Conservation (phyloP, 1,140 invertebrate species). For the Trichonephila clavipes region DNA sequence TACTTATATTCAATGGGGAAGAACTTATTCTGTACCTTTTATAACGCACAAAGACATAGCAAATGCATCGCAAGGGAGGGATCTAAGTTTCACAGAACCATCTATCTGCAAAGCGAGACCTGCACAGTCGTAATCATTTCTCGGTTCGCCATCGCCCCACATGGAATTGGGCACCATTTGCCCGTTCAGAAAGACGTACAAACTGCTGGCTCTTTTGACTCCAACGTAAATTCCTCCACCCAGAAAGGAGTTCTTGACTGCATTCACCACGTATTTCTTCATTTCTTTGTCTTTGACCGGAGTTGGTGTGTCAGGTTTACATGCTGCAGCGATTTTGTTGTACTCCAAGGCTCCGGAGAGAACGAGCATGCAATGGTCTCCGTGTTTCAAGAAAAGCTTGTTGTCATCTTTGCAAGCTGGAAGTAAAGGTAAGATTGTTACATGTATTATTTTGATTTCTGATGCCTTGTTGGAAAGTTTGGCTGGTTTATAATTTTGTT, state of each 20-base stretch:
- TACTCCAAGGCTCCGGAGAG: not conserved
- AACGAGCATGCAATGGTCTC: slow-evolving; percentile 17
- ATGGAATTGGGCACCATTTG: not conserved
- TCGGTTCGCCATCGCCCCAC: slow-evolving; percentile 55
- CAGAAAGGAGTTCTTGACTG: not conserved
- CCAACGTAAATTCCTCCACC: slow-evolving; percentile 6
- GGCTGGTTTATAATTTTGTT: no score
- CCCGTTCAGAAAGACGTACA: slow-evolving; percentile 1
- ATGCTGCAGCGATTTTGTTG: slow-evolving; percentile 14
- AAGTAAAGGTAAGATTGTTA: not conserved
- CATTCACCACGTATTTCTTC: slow-evolving; percentile 18
- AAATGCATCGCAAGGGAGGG: not conserved
- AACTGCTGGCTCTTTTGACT: not conserved
- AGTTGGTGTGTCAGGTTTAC: not conserved
- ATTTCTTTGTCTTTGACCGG: slow-evolving; percentile 31
- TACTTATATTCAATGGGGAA: not conserved
- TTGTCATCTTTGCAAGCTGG: not conserved
- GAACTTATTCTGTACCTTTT: not conserved
- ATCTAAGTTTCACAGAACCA: slow-evolving; percentile 16
- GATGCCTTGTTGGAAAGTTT: no score
- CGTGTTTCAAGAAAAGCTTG: not conserved
- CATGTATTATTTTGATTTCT: no score
- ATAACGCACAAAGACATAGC: not conserved
- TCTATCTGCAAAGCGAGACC: not conserved
- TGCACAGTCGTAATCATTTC: not conserved